A percentile compares a stretch with the other conserved stretches of the same genome.
These are phyloP conservation scores for Lepilemur ruficaudatus DNA, from an alignment of 2,797 vertebrate species.

Conservation along the genomic window DNA sequence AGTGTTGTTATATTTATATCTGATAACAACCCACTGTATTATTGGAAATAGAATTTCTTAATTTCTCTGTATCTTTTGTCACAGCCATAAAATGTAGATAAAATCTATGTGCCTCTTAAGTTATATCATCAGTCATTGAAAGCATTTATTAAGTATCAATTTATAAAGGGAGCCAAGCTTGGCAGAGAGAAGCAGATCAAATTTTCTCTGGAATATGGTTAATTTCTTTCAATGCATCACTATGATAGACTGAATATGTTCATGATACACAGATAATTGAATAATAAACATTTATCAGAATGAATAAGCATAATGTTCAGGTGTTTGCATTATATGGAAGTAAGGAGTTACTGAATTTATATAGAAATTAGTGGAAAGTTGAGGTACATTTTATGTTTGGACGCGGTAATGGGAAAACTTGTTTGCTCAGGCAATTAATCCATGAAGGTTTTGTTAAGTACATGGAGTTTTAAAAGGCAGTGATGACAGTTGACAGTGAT, in stretches of 20 bases:
- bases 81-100: constrained; percentile 13
- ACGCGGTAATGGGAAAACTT: constrained; percentile 27
- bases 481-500: neutral
- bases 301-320: constrained; percentile 41
- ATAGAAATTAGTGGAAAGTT: constrained; percentile 1
- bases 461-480: constrained; percentile 22
- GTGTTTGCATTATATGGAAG: constrained; percentile 22
- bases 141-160: constrained; percentile 37
- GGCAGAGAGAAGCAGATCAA: neutral
- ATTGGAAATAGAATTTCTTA: constrained; percentile 39
- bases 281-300: constrained; percentile 47
- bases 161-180: constrained; percentile 33
- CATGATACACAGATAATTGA: constrained; percentile 23
- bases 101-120: constrained; percentile 13
- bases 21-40: neutral
- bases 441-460: constrained; percentile 18
- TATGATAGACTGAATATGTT: neutral
- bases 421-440: constrained; percentile 37
- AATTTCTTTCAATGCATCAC: constrained; percentile 13
- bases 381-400: constrained; percentile 13
- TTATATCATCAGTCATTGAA: constrained; percentile 13
- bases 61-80: constrained; percentile 47
- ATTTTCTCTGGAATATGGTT: constrained; percentile 42
- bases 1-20: neutral
- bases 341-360: constrained; percentile 32